Evolutionary conservation across 2,797 vertebrate genomes (phyloP), one percentile per base, ranked within the genome.

Genomic region (Pteropus rufus): DNA sequence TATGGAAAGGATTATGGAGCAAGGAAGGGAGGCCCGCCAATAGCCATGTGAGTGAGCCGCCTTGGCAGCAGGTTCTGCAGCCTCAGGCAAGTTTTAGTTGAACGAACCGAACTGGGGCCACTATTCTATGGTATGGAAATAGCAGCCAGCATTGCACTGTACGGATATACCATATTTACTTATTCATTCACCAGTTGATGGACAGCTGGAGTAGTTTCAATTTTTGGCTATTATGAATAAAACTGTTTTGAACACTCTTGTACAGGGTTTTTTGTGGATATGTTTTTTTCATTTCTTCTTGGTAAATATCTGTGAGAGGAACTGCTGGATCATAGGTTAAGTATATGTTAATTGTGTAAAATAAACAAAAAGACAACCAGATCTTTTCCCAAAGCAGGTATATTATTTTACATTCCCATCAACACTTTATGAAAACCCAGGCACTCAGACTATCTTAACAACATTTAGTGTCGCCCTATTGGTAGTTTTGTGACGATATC

Each of bases 1-100:
- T 21, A 0, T 18, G 14, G 56, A 70, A 31, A 21, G 14, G 39
- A n/a, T 26, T 44, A 24, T 0, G 0, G 24, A 44, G 0, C n/a
- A n/a, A 73, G 89, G 29, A 60, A 3, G 34, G 4, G 46, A 72
- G n/a, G 10, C 23, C n/a, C 80, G 79, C 18, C 39, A 52, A 34
- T 2, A 76, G 18, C n/a, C 49, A 8, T 24, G 24, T 6, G 19
- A 76, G 36, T 39, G 36, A 23, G 5, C 15, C 5, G 0, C n/a
- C n/a, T 23, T 58, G 62, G 39, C 31, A 36, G n/a, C n/a, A 62
- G 73, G 24, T 52, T 77, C 76, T 49, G 26, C 15, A 64, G 56
- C 54, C 39, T 31, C 26, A 52, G 52, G 24, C 3, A 31, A 82
- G 31, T 29, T 14, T 31, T 49, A 49, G 49, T 49, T 16, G 49